Percentiles rank a stretch among this genome's conserved stretches.
These are phyloP conservation scores for Madoqua kirkii DNA, from an alignment of 2,113 vertebrate genomes.

Conservation along the genomic window DNA sequence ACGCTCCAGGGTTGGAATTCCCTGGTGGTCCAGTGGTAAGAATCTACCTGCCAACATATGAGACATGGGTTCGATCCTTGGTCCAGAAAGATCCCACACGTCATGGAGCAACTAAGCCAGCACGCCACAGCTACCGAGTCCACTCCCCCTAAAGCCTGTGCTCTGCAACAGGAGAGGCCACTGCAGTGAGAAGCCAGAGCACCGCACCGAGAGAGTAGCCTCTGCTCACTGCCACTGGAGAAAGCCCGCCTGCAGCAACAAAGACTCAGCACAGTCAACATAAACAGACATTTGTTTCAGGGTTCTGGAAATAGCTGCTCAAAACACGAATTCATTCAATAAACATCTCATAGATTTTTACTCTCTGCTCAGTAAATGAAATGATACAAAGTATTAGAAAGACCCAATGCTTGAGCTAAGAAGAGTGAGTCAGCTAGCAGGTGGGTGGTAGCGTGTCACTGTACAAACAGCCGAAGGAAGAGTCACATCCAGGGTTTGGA, in stretches of 20 bases:
- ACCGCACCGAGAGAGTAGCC: accelerated
- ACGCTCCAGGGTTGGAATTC: not conserved
- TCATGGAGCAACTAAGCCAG: not conserved
- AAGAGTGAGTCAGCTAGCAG: not conserved
- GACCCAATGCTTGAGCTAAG: not conserved
- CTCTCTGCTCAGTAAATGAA: not conserved
- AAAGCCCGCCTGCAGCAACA: not conserved
- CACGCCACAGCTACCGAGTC: not conserved
- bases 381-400: not conserved
- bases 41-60: not conserved
- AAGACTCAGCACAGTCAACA: not conserved
- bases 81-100: not conserved
- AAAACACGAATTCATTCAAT: not conserved
- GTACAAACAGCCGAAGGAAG: not conserved
- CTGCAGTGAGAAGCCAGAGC: not conserved
- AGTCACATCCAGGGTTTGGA: not conserved
- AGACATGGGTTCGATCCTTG: not conserved
- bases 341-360: not conserved
- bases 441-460: accelerated
- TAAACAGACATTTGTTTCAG: not conserved
- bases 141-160: not conserved
- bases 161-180: not conserved
- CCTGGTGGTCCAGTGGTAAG: not conserved
- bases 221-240: not conserved
- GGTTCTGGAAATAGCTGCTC: not conserved